A percentile compares a stretch with the other conserved stretches of the same genome.
phyloP scores from a whole-genome alignment of 2,113 vertebrate species.

The Paratilapia polleni region DNA sequence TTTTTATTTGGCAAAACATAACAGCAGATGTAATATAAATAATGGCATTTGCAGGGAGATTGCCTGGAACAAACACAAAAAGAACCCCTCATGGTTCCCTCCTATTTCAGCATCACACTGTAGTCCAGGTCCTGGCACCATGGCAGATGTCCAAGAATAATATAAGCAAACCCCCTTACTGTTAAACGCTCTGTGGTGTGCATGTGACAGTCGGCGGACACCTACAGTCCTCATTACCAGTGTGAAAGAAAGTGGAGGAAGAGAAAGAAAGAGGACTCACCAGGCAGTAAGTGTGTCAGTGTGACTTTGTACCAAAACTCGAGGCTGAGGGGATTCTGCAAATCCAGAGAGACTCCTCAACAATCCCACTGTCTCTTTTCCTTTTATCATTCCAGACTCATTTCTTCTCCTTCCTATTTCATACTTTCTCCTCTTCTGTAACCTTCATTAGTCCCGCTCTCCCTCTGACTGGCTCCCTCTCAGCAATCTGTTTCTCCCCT shows the following conservation, averaged over 20 bases:
- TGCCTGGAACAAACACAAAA: constrained; percentile 12
- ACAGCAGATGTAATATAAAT: constrained; percentile 7
- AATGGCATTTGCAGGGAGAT: neutral
- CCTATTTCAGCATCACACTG: constrained; percentile 28
- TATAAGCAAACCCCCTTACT: neutral
- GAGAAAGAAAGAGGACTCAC: constrained; percentile 36
- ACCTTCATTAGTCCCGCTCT: constrained; percentile 50
- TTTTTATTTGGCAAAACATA: neutral
- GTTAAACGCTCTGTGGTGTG: constrained; percentile 41
- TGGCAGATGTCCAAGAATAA: constrained; percentile 61
- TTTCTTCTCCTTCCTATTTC: constrained; percentile 39
- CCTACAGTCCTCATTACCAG: constrained; percentile 62
- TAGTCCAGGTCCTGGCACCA: constrained; percentile 39
- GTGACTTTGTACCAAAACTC: constrained; percentile 71
- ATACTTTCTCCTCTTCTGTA: constrained; percentile 45
- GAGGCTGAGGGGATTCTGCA: constrained; percentile 61
- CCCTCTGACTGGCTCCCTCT: constrained; percentile 12
- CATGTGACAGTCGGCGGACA: constrained; percentile 49
- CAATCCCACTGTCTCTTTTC: constrained; percentile 41
- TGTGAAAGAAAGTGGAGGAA: constrained; percentile 36
- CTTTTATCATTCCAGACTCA: constrained; percentile 51
- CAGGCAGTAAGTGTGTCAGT: constrained; percentile 75
- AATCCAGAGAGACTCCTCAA: constrained; percentile 65
- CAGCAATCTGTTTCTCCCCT: constrained; percentile 33
- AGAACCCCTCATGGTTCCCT: constrained; percentile 24